A percentile compares a stretch with the other conserved stretches of the same genome.
These are phyloP conservation scores for Ataeniobius toweri DNA, from an alignment of 2,797 vertebrate species.

Conservation along the genomic window DNA sequence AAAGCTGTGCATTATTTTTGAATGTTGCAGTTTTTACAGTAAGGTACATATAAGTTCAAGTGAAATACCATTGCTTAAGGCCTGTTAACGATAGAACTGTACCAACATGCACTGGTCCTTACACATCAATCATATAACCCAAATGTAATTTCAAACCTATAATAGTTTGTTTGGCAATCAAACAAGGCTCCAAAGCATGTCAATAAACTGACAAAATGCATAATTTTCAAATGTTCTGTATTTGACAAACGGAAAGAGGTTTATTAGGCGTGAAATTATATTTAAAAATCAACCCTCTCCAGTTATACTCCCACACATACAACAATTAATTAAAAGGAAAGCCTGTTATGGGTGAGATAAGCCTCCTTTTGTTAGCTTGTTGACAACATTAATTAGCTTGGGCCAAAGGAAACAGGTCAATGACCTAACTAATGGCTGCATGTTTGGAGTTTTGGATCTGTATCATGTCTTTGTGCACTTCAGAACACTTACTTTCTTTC, in stretches of 20 bases:
- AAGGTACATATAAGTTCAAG: neutral
- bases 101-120: neutral
- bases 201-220: too few species aligned
- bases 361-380: conserved; percentile 64
- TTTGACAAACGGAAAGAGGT: neutral
- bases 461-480: neutral
- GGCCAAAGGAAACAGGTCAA: conserved; percentile 6
- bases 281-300: neutral
- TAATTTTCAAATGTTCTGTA: neutral
- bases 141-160: neutral
- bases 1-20: neutral
- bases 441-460: neutral
- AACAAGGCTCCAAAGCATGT: too few species aligned
- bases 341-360: conserved; percentile 64
- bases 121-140: neutral
- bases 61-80: neutral
- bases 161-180: neutral
- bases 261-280: neutral
- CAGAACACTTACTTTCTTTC: neutral
- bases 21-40: neutral
- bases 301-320: neutral
- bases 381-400: conserved; percentile 63
- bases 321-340: conserved; percentile 47
- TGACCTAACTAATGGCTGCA: neutral
- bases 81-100: neutral